Evolutionary conservation across 2,797 vertebrate genomes (phyloP), one percentile per base, ranked within the genome.

Genomic region (Neoniphon sammara): DNA sequence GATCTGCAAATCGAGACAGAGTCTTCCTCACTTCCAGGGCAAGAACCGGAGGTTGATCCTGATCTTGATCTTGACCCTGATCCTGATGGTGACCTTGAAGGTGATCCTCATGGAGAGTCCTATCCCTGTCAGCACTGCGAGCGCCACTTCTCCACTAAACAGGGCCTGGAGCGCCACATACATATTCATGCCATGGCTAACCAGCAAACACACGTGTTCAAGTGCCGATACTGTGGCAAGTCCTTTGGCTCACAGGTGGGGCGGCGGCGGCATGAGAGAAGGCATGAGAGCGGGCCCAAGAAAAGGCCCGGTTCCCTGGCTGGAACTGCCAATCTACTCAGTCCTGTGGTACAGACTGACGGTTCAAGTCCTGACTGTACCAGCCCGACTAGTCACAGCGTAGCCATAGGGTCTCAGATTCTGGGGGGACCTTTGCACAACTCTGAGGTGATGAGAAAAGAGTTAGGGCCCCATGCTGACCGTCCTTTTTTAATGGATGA

Each of bases 181-280:
- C 97, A 98, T 79, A 98, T 98, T 87, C 98, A 99, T 1, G 93
- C 96, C 31, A 95, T 95, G 5, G 88, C 84, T 54, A 93, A 90
- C 85, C 92, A 93, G 83, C 93, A 93, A 64, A 87, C 91, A 31
- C 96, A 98, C 0, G 94, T 97, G 3, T 99, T 98, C 91, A 98
- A 95, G 82, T 99, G 98, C 74, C 95, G 96, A 0, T 99, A 99
- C 79, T 99, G 98, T 18, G 95, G 94, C 72, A 99, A 99, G 75
- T 93, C 96, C 0, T 99, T 99, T 0, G 97, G 97, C 71, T 98
- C 98, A 0, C 98, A 99, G 25, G 97, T 99, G 36, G 98, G 98
- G 77, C 91, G 96, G 77, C 89, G 98, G n/a, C 88, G 98, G 31
- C 98, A 99, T 0, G 98, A 99, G 82, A 94, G 97, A 0, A 94